phyloP scores from a whole-genome alignment of 2,113 vertebrate genomes.

The Silurus meridionalis region DNA sequence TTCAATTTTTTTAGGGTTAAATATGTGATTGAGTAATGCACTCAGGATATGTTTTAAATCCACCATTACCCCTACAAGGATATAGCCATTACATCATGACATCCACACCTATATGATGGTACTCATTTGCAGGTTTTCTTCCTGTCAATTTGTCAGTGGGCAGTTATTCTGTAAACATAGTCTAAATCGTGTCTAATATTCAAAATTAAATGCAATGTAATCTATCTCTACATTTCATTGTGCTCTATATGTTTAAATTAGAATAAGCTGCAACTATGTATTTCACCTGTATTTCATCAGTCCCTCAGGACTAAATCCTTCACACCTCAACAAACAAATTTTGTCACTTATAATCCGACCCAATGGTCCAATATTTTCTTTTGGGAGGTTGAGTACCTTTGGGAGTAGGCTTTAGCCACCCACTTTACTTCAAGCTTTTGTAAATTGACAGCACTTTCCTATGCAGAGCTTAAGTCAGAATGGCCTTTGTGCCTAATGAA shows the following conservation, averaged over 20 bases:
- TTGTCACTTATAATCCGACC: constrained; percentile 13
- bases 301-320: neutral
- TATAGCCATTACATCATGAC: neutral
- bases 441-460: neutral
- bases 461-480: constrained; percentile 15
- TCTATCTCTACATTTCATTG: neutral
- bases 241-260: neutral
- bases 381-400: constrained; percentile 16
- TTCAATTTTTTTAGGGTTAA: neutral
- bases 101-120: neutral
- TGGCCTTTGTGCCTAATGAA: constrained; percentile 36
- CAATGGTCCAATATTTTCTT: constrained; percentile 18
- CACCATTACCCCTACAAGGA: neutral
- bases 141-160: neutral
- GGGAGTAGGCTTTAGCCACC: neutral
- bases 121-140: neutral
- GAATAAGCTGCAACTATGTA: neutral
- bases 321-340: neutral
- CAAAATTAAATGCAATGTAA: neutral
- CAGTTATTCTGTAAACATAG: neutral
- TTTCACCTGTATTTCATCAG: constrained; percentile 20
- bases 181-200: neutral
- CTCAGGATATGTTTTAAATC: too few relatives aligned
- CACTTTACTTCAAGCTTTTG: constrained; percentile 30
- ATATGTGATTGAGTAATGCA: neutral